These are phyloP conservation scores for Boulengeromyrus knoepffleri DNA, from an alignment of 2,113 vertebrate genomes.

Conservation along the genomic window DNA sequence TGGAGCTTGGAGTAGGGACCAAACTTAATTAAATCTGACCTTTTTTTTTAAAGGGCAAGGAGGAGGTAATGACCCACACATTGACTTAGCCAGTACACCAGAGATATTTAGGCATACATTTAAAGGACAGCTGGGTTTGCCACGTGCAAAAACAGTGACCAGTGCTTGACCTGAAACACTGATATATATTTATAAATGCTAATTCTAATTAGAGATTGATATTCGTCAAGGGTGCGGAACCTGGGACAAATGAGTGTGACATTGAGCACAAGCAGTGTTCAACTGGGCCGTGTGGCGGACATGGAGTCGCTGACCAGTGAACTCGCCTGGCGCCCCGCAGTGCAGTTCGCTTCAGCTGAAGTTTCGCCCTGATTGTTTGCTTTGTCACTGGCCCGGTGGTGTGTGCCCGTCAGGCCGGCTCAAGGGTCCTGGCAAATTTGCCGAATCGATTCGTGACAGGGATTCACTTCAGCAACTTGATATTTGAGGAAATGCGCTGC, in stretches of 20 bases:
- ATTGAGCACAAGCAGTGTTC: neutral
- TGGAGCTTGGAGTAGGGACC: neutral
- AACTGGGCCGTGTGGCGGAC: neutral
- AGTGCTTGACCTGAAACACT: neutral
- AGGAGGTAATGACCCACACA: constrained; percentile 10
- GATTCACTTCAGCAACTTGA: neutral
- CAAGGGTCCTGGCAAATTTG: neutral
- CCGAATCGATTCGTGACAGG: constrained; percentile 5
- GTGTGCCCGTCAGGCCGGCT: neutral
- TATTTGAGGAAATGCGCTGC: neutral
- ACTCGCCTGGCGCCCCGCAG: neutral
- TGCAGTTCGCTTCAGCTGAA: neutral
- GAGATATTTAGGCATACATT: constrained; percentile 38
- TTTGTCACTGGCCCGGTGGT: neutral
- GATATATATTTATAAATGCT: neutral
- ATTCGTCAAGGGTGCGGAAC: neutral
- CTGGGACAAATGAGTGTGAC: neutral
- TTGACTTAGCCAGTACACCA: constrained; percentile 56
- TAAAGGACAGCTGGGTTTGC: neutral
- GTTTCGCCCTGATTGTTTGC: neutral
- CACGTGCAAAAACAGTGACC: neutral
- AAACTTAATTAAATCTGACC: constrained; percentile 28
- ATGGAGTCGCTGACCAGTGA: neutral
- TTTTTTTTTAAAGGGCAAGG: constrained; percentile 23
- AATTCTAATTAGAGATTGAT: neutral